Evolutionary conservation across 2,113 vertebrate genomes (phyloP), one percentile per base, ranked within the genome.

Genomic region (Notiomystis cincta): DNA sequence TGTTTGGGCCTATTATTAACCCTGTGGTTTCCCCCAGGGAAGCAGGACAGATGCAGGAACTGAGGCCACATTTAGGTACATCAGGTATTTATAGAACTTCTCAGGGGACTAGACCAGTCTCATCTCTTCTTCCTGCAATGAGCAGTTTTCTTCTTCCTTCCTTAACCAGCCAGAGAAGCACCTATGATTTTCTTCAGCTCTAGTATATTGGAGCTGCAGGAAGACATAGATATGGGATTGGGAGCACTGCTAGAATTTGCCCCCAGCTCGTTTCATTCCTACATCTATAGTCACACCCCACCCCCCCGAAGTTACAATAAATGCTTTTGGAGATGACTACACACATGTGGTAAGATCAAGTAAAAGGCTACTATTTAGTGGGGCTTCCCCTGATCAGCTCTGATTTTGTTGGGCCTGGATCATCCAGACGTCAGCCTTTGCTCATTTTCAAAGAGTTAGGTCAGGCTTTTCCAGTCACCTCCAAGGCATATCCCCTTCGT

Each of bases 311-410:
- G 7, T 6, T 23, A 13, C 13, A 60, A 23, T 27, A 82, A 47
- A 44, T 12, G 24, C 58, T 50, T 65, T 25, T 16, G 11, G 33
- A 73, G 35, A 10, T 17, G 51, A 11, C 38, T 11, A 2, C 2
- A 15, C 3, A 12, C 4, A 7, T 0, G 2, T 2, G 4, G 4
- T 28, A 28, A 0, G 9, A 89, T 23, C 9, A 60, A 19, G 24
- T 27, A 35, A 60, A 64, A 35, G 17, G 16, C 37, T 65, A 1
- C 16, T 35, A 0, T 13, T 71, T 23, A 9, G 0, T 7, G 5
- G 24, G n/a, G 10, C 50, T 67, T 61, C 10, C 35, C 45, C 45
- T 22, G 20, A 15, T 15, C 47, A 60, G 35, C 27, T 69, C 69
- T 19, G 37, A 21, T 44, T 66, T 58, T 15, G 25, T 42, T 10